Evolutionary conservation across 1,140 invertebrate genomes (phyloP).

Genomic region (Cyrtorhinus lividipennis): DNA sequence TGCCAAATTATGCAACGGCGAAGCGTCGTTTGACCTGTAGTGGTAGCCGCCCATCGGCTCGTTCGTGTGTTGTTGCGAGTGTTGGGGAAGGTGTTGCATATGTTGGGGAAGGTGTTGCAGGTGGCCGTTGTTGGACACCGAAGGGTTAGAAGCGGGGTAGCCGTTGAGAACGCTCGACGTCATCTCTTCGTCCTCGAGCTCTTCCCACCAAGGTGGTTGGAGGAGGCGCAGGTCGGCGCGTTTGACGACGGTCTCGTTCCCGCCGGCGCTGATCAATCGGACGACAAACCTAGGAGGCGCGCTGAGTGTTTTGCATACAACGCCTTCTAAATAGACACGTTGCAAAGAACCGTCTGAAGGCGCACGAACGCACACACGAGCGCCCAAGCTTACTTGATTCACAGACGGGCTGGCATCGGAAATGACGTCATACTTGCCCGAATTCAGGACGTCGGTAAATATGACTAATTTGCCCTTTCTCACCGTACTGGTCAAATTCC

Average conservation of each 20-base stretch:
- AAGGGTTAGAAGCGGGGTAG: neutral
- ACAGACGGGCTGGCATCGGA: slow-evolving; percentile 80
- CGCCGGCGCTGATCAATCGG: slow-evolving; percentile 39
- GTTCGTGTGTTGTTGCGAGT: neutral
- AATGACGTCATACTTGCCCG: slow-evolving; percentile 73
- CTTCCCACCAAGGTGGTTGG: slow-evolving; percentile 88
- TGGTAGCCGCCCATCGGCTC: slow-evolving; percentile 16
- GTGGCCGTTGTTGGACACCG: slow-evolving; percentile 15
- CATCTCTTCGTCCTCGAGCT: slow-evolving; percentile 56
- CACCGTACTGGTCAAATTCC: slow-evolving; percentile 50
- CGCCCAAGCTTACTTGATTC: slow-evolving; percentile 51
- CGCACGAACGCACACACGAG: slow-evolving; percentile 46
- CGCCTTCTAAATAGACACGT: slow-evolving; percentile 68
- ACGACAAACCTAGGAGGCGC: slow-evolving; percentile 65
- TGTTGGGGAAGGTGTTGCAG: slow-evolving; percentile 22
- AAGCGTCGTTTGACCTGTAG: slow-evolving; percentile 34
- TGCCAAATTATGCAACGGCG: slow-evolving; percentile 35
- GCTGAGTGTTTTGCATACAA: slow-evolving; percentile 55
- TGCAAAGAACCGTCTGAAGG: slow-evolving; percentile 24
- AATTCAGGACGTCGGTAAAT: slow-evolving; percentile 33
- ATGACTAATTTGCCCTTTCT: slow-evolving; percentile 44
- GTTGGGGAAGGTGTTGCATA: slow-evolving; percentile 24
- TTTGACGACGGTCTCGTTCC: slow-evolving; percentile 45
- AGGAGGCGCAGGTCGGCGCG: slow-evolving; percentile 78
- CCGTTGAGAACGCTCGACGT: slow-evolving; percentile 5